These are phyloP conservation scores for Mobula birostris DNA, from an alignment of 2,113 vertebrate species.

Conservation along the genomic window DNA sequence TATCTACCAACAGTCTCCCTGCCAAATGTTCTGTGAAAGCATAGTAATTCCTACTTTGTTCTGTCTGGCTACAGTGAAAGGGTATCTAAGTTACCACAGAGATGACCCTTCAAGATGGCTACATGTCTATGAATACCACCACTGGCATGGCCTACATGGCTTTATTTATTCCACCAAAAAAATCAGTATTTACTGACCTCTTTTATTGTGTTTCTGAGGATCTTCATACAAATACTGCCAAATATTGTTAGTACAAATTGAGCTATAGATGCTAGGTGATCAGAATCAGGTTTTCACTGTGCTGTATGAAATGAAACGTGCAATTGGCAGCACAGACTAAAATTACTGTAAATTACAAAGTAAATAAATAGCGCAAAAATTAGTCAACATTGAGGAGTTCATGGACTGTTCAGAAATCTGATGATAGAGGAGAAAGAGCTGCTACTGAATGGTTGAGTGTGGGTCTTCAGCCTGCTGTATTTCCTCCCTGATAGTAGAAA, in stretches of 20 bases:
- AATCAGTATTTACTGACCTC: background rate
- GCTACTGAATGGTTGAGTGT: too few relatives aligned
- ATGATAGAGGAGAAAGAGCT: too few relatives aligned
- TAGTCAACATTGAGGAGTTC: too few relatives aligned
- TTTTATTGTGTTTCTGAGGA: conserved; percentile 3
- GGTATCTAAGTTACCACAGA: background rate
- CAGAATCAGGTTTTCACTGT: too few relatives aligned
- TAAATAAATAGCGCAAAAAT: too few relatives aligned
- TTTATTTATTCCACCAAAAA: background rate
- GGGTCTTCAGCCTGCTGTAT: too few relatives aligned
- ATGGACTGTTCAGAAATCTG: too few relatives aligned
- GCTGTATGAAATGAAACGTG: too few relatives aligned
- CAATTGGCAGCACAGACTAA: too few relatives aligned
- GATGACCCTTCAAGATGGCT: background rate
- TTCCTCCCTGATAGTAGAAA: too few relatives aligned
- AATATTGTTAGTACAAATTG: background rate
- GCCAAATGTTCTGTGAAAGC: background rate
- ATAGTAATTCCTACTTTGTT: too few relatives aligned
- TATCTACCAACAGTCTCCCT: background rate
- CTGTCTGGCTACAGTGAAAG: background rate
- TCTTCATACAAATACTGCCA: background rate
- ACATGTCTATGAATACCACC: background rate
- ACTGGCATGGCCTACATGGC: background rate
- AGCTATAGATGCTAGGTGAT: background rate
- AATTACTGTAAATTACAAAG: too few relatives aligned